Base-by-base conservation (phyloP, 2,888 invertebrate species). In the Cheiracanthium punctorium region DNA sequence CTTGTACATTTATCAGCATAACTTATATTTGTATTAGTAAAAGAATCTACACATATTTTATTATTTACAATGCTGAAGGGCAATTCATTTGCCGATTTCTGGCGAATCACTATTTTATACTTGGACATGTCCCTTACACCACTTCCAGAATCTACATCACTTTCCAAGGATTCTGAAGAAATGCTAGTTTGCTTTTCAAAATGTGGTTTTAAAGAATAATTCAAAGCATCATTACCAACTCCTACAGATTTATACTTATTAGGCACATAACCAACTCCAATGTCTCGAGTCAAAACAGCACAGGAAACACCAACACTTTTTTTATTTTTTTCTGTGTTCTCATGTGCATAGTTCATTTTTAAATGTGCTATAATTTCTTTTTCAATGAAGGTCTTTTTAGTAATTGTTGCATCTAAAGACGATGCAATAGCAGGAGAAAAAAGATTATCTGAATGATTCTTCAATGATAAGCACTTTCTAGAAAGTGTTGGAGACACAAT, bases 271-370 rank as follows among this genome's bases (percentile, higher is more conserved):
- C 80, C 88, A 65, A 93, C 94, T 2, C 94, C 95, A 75, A 95
- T 93, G 90, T 95, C 95, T 86, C 95, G 92, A 0, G 94, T 94
- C 86, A 94, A 91, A 33, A 94, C 93, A 4, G 93, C 92, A 89
- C 94, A 94, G 91, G 87, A 72, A 75, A 89, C 87, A n/a, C 87
- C 88, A 5, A 82, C 72, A 75, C 77, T 86, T 82, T 82, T 88
- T 65, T 71, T 86, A 0, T n/a, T 12, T 12, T 64, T 77, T 4
- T 33, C 24, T 7, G 17, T 24, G 28, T 1, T 32, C 28, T 33
- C 72, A 70, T 70, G 48, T 10, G n/a, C 37, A 17, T 86, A 71
- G 71, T 65, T 32, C 17, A 58, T 37, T 48, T 67, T 71, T 64
- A 76, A 28, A 14, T 82, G 74, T n/a, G 87, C 70, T 37, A 75